phyloP scores from a whole-genome alignment of 2,113 vertebrate species.

The Pterocles gutturalis region DNA sequence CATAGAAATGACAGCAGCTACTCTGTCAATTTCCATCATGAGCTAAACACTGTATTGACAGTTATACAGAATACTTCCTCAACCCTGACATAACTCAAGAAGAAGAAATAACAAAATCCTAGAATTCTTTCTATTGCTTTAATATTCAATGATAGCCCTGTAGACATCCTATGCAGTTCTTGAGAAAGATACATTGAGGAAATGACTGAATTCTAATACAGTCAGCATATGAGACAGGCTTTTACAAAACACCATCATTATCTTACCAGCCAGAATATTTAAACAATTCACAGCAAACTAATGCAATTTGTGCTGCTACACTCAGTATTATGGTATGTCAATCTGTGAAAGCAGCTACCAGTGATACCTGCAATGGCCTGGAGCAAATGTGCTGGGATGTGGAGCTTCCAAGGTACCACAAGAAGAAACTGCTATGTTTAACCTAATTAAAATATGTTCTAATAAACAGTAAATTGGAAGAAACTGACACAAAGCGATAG shows the following conservation, averaged over 20 bases:
- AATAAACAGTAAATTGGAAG: slow-evolving; percentile 11
- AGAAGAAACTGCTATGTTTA: neutral
- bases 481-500: neutral
- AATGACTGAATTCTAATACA: slow-evolving; percentile 48
- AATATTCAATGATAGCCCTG: neutral
- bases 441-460: slow-evolving; percentile 35
- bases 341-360: slow-evolving; percentile 11
- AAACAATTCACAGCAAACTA: slow-evolving; percentile 11
- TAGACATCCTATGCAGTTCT: neutral
- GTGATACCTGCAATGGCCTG: neutral
- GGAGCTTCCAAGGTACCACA: neutral
- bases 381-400: neutral
- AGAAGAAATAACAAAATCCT: neutral
- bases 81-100: neutral
- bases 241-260: slow-evolving; percentile 22
- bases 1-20: neutral
- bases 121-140: neutral
- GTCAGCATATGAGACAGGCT: neutral
- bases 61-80: neutral
- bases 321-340: neutral
- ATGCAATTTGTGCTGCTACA: neutral
- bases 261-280: slow-evolving; percentile 23
- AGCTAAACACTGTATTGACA: neutral
- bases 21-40: neutral
- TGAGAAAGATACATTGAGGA: neutral